These are phyloP conservation scores for Pimpla rufipes DNA, from an alignment of 2,888 invertebrate genomes.

Conservation along the genomic window DNA sequence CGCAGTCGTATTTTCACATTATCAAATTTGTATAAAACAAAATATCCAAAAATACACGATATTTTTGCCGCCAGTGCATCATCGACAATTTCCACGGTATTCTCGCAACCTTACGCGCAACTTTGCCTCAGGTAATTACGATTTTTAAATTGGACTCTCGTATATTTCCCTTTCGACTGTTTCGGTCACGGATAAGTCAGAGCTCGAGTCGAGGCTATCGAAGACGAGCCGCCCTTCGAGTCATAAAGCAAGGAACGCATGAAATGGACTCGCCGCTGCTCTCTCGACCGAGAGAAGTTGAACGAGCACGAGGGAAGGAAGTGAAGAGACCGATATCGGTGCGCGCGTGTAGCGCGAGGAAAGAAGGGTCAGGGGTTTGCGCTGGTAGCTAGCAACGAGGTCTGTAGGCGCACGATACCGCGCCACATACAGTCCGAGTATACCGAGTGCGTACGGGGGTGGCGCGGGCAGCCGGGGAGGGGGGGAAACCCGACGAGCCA, in stretches of 20 bases:
- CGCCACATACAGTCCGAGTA: not conserved
- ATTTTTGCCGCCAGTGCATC: not conserved
- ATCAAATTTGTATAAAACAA: not conserved
- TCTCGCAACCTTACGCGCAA: too few species aligned
- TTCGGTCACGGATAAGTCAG: slow-evolving; percentile 26
- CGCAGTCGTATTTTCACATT: too few species aligned
- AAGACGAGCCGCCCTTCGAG: slow-evolving; percentile 25
- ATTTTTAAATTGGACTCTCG: slow-evolving; percentile 10
- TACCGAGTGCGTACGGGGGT: slow-evolving; percentile 2
- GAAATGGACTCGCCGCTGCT: slow-evolving; percentile 41
- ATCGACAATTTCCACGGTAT: not conserved
- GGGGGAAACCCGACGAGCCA: slow-evolving; percentile 52
- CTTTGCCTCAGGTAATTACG: not conserved
- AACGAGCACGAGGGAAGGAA: slow-evolving; percentile 21
- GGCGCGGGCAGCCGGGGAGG: slow-evolving; percentile 27
- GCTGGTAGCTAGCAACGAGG: slow-evolving; percentile 16
- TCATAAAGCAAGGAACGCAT: slow-evolving; percentile 41
- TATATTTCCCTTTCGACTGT: not conserved
- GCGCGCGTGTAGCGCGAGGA: slow-evolving; percentile 10
- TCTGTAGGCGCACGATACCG: slow-evolving; percentile 24
- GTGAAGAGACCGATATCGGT: slow-evolving; percentile 27
- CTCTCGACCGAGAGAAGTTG: slow-evolving; percentile 34
- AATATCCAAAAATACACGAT: not conserved
- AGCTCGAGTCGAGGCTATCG: slow-evolving; percentile 7
- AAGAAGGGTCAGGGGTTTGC: slow-evolving; percentile 27